Base-by-base conservation (phyloP, 1,140 invertebrate species). In the Orchesella cincta region DNA sequence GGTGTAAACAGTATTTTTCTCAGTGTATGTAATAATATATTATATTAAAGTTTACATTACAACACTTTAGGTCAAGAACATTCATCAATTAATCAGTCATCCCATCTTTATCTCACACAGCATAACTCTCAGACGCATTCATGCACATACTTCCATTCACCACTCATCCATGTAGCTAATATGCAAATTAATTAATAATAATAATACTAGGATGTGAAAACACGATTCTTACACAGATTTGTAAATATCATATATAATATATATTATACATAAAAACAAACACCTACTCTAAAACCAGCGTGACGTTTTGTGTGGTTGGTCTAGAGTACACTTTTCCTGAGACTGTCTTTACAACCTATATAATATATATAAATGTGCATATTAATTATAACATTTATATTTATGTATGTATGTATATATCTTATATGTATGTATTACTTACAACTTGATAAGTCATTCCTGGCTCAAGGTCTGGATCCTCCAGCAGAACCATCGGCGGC, bases 361-460 rank as follows among this genome's bases (percentile, higher is more conserved):
- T n/a, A n/a, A n/a, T n/a, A n/a, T n/a, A n/a, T n/a, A n/a, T n/a
- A n/a, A n/a, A n/a, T n/a, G n/a, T n/a, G n/a, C n/a, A n/a, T n/a
- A n/a, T n/a, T n/a, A n/a, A n/a, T n/a, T n/a, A n/a, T n/a, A n/a
- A n/a, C n/a, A n/a, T n/a, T n/a, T n/a, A n/a, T n/a, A n/a, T n/a
- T n/a, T n/a, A n/a, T n/a, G n/a, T n/a, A n/a, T n/a, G n/a, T n/a
- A n/a, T n/a, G n/a, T n/a, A n/a, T n/a, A n/a, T n/a, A n/a, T n/a
- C n/a, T n/a, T n/a, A n/a, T n/a, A n/a, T n/a, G n/a, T n/a, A n/a
- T n/a, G n/a, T n/a, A n/a, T n/a, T n/a, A n/a, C n/a, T n/a, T n/a
- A n/a, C 62, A 3, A 67, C 62, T 33, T 67, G 62, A 67, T 67
- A 67, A 29, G 62, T 67, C 62, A 67, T 67, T 29, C 62, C 62